Conservation (phyloP, 2,797 vertebrate species). For the Gymnothorax javanicus region DNA sequence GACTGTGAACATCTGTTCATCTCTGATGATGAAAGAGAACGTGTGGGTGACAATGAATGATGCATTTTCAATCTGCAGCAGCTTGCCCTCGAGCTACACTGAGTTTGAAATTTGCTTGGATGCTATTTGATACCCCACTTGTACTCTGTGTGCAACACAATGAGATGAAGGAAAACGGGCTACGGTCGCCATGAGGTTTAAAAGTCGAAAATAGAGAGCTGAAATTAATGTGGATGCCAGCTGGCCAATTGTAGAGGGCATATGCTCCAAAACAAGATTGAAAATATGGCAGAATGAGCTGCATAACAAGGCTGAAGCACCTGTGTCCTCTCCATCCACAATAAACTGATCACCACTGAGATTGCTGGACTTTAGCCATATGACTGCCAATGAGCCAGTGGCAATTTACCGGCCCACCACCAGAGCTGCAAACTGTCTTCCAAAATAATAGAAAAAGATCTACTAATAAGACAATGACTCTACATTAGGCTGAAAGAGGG, state of each 20-base stretch:
- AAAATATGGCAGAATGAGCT: slow-evolving; percentile 24
- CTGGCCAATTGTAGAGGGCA: slow-evolving; percentile 33
- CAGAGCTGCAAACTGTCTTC: not conserved
- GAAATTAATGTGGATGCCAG: slow-evolving; percentile 23
- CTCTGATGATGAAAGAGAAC: not conserved
- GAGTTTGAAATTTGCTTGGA: not conserved
- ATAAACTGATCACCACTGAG: slow-evolving; percentile 9
- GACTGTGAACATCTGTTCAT: slow-evolving; percentile 30
- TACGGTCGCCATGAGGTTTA: not conserved
- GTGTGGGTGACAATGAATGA: not conserved
- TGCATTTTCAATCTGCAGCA: not conserved
- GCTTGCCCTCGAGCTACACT: not conserved
- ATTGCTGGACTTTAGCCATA: slow-evolving; percentile 13
- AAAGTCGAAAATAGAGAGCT: not conserved
- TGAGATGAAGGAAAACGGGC: not conserved
- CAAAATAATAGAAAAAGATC: not conserved
- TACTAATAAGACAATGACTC: not conserved
- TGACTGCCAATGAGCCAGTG: not conserved
- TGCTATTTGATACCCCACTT: not conserved
- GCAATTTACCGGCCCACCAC: not conserved
- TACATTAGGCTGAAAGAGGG: not conserved
- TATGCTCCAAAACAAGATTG: slow-evolving; percentile 28
- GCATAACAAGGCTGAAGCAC: slow-evolving; percentile 17
- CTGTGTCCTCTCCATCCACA: slow-evolving; percentile 7
- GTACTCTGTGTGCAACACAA: not conserved